Conservation (phyloP, 2,797 vertebrate species). For the Alauda arvensis region DNA sequence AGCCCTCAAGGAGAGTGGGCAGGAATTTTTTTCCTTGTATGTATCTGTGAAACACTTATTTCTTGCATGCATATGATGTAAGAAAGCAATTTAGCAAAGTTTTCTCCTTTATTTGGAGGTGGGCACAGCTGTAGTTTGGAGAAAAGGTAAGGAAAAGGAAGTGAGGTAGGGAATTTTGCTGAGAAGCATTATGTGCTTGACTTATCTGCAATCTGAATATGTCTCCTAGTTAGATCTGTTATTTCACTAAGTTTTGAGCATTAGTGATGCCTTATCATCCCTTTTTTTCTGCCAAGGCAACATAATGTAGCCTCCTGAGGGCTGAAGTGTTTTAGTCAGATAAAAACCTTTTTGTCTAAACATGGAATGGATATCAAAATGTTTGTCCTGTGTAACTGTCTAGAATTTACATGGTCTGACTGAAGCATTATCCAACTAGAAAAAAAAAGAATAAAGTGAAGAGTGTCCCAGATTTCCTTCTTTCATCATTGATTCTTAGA, state of each 20-base stretch:
- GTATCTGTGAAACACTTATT: neutral
- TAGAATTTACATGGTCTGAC: neutral
- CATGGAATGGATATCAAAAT: neutral
- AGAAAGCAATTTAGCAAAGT: neutral
- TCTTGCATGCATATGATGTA: neutral
- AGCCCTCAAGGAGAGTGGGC: neutral
- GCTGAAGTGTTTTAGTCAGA: neutral
- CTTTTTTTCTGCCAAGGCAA: neutral
- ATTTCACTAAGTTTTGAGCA: neutral
- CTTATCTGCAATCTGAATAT: neutral
- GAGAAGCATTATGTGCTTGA: neutral
- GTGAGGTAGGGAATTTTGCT: neutral
- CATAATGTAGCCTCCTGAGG: neutral
- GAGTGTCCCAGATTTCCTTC: neutral
- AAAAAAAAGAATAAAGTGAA: neutral
- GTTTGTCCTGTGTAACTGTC: neutral
- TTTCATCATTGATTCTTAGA: neutral
- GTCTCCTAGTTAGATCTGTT: neutral
- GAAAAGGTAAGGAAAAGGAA: neutral
- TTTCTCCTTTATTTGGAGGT: neutral
- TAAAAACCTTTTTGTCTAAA: neutral
- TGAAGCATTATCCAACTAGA: neutral
- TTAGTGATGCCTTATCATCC: neutral
- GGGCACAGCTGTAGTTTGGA: neutral
- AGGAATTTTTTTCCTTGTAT: neutral